These are phyloP conservation scores for Phataginus tetradactyla DNA, from an alignment of 2,797 vertebrate species.

Conservation along the genomic window DNA sequence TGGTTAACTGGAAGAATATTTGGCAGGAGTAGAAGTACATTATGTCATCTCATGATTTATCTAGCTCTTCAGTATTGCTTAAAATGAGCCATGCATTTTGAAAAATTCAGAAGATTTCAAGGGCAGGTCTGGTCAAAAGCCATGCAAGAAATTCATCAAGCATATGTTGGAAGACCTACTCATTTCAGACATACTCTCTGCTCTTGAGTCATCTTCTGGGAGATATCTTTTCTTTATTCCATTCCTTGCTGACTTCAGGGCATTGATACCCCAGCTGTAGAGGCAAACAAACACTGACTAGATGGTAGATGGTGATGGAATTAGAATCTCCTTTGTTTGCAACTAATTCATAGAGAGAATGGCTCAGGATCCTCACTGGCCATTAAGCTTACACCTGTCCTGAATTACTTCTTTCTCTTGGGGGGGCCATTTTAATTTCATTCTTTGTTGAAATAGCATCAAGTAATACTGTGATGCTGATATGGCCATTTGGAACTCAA, in stretches of 20 bases:
- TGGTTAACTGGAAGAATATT: neutral
- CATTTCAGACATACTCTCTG: neutral
- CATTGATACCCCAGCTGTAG: neutral
- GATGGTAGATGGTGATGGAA: neutral
- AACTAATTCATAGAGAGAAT: neutral
- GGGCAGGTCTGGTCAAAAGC: neutral
- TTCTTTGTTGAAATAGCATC: neutral
- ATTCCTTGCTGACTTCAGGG: neutral
- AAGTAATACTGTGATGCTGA: neutral
- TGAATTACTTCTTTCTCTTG: neutral
- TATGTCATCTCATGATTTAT: neutral
- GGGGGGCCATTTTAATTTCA: neutral
- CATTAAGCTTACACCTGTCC: neutral
- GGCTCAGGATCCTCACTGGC: neutral
- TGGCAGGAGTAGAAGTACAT: neutral
- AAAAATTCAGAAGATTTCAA: constrained; percentile 12
- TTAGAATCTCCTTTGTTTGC: neutral
- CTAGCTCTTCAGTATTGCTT: neutral
- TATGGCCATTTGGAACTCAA: neutral
- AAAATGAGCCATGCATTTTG: neutral
- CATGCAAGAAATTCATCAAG: neutral
- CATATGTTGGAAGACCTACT: neutral
- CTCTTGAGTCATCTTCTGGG: neutral
- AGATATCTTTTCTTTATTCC: neutral
- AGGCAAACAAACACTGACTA: neutral